Base-by-base conservation (phyloP, 2,888 invertebrate species). In the Rhodophaea formosa region DNA sequence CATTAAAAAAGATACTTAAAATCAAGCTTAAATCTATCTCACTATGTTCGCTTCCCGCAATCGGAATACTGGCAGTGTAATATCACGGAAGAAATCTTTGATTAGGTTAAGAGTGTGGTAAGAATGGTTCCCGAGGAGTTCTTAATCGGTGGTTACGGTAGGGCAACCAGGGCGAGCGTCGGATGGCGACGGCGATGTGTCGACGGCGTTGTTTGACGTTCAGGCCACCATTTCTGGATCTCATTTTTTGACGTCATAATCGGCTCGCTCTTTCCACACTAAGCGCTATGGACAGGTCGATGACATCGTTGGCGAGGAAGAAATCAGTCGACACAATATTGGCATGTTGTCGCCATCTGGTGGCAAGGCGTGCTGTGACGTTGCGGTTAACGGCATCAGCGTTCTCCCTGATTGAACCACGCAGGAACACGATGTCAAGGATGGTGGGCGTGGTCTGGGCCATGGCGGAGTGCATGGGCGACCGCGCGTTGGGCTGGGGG, bases 311-410 rank as follows among this genome's bases (percentile, higher is more conserved):
- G 15, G 93, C 94, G 61, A 95, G 88, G 72, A 95, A 95, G 77
- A 94, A 96, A 79, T 96, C 96, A 7, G 94, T 93, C 0, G 96
- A 93, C 1, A 96, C 92, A 29, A 96, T 94, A 77, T 96, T 96
- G 8, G 94, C 94, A 57, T 92, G 92, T 12, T 88, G 82, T 49
- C 94, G 90, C 95, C 95, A 96, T 44, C 92, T 92, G 7, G 93
- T 93, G 54, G 91, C 77, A 16, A 96, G 93, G 90, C 96, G 95
- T 32, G 90, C 85, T 0, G 94, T 94, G 0, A 96, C 92, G 70
- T 95, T 93, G 42, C 93, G 91, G 82, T 96, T 96, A 12, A 95
- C 93, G 0, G 79, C 82, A 57, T 95, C 93, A 0, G 95, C 95
- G 79, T 94, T 92, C 53, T 92, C 87, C 30, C 95, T 83, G 29